Base-by-base conservation (phyloP, 92 coral and sea anemone species). In the Phymanthus crucifer region DNA sequence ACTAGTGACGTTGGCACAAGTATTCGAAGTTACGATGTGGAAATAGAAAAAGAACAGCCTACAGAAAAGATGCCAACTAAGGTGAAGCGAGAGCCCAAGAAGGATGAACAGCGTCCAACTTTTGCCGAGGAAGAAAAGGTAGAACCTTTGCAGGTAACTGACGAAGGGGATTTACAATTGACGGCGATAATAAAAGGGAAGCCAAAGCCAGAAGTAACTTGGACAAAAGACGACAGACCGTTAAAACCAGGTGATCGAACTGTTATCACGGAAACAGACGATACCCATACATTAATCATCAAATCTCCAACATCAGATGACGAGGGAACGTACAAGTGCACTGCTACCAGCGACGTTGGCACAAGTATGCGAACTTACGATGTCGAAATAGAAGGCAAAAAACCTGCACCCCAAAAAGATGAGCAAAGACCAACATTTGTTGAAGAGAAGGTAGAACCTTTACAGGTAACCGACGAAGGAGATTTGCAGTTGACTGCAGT, bases 191-290 rank as follows among this genome's bases (percentile, higher is more conserved):
- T 88, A 1, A 88, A 80, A 66, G 91, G 93, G 17, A 78, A 83
- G 32, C 98, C 94, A 3, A 87, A 71, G 74, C 95, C 98, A 31
- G 88, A 85, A 16, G 93, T 94, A 23, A 73, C 72, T 7, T 94
- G 98, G 98, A 87, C 81, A 33, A 94, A 89, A 74, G 91, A 89
- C 71, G 97, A 78, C 78, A 81, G 79, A 66, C 92, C 85, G n/a
- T 64, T 88, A 18, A 83, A 80, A 52, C 67, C 79, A 33, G 87
- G 88, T 72, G 85, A 88, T 35, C 91, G 70, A 27, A 69, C 88
- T 18, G 81, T 80, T 27, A 35, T 93, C 35, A 75, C 83, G 72
- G 87, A 86, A 18, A 74, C 37, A 32, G 86, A 88, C 37, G 94
- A 87, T 74, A 90, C 87, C 7, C 86, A 90, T n/a, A 79, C 89